These are phyloP conservation scores for Phylloscopus trochiloides DNA, from an alignment of 2,113 vertebrate genomes.

Conservation along the genomic window DNA sequence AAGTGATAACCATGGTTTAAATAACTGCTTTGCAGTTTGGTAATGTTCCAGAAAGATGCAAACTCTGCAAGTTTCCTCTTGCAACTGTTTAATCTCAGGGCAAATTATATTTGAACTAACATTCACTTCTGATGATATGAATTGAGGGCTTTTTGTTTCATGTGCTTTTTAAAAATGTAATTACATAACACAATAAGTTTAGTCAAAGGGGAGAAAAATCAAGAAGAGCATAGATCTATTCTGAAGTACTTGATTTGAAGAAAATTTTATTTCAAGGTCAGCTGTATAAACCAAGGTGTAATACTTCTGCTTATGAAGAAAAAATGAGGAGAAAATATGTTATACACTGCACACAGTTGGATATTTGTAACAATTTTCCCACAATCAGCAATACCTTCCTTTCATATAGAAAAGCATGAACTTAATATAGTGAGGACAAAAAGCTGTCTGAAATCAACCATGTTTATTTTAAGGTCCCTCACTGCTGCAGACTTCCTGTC, in stretches of 20 bases:
- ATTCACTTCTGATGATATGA: background rate
- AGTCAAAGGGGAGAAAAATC: background rate
- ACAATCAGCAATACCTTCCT: background rate
- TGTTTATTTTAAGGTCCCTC: background rate
- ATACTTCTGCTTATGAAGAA: background rate
- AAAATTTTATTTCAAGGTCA: slow-evolving; percentile 27
- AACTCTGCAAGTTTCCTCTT: background rate
- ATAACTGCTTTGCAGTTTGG: background rate
- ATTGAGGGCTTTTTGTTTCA: background rate
- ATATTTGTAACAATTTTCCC: background rate
- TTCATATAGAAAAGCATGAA: background rate
- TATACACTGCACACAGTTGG: background rate
- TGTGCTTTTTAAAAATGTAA: background rate
- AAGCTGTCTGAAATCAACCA: background rate
- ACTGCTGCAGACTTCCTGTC: background rate
- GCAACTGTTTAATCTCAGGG: background rate
- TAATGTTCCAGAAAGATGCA: background rate
- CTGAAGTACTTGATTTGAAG: slow-evolving; percentile 7
- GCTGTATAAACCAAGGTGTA: background rate
- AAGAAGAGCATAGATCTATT: background rate
- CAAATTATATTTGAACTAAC: background rate
- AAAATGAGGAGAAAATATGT: background rate
- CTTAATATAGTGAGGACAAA: background rate
- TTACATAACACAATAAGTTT: background rate
- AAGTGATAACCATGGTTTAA: background rate